A percentile compares a stretch with the other conserved stretches of the same genome.
Evolutionary conservation across 2,797 vertebrate species (phyloP).

Genomic region (Pampus argenteus): DNA sequence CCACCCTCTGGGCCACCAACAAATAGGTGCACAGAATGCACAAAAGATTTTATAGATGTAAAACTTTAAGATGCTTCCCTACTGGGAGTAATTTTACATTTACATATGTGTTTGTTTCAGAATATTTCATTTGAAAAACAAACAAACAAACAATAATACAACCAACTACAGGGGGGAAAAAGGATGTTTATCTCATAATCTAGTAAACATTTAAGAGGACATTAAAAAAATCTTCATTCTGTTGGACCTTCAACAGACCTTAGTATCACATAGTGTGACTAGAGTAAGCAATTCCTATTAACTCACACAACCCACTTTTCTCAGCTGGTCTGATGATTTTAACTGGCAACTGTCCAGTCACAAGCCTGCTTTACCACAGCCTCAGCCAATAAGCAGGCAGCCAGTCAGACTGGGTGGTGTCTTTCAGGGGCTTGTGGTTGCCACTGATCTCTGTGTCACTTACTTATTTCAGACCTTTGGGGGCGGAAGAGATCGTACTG

Average conservation of each 20-base stretch:
- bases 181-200: background rate
- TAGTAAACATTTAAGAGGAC: background rate
- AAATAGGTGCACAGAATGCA: too few relatives aligned
- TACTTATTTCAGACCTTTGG: slow-evolving; percentile 16
- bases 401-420: slow-evolving; percentile 1
- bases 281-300: background rate
- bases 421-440: background rate
- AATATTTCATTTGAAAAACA: too few relatives aligned
- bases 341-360: background rate
- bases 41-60: too few relatives aligned
- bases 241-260: background rate
- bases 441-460: slow-evolving; percentile 4
- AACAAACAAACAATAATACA: too few relatives aligned
- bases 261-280: background rate
- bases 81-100: too few relatives aligned
- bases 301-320: background rate
- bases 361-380: background rate
- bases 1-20: too few relatives aligned
- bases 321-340: background rate
- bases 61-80: too few relatives aligned
- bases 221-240: background rate
- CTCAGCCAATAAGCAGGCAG: background rate
- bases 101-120: too few relatives aligned
- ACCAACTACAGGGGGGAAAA: too few relatives aligned
- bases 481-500: slow-evolving; percentile 23